Evolutionary conservation across 2,113 vertebrate genomes (phyloP).

Genomic region (Engraulis encrasicolus): DNA sequence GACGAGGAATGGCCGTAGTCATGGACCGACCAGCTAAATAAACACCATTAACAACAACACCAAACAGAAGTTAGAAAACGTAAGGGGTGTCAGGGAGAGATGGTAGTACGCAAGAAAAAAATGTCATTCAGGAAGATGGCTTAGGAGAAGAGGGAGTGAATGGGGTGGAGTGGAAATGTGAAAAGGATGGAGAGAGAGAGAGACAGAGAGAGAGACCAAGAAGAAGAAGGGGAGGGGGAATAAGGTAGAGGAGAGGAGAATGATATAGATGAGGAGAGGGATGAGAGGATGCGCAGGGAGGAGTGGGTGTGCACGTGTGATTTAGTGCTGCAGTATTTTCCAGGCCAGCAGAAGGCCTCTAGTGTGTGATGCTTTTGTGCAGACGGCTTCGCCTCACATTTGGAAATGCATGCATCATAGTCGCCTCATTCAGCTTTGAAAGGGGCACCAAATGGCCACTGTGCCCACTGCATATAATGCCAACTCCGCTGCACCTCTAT

Average conservation of each 20-base stretch:
- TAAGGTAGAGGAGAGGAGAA: not conserved
- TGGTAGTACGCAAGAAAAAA: not conserved
- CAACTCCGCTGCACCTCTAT: too few species aligned
- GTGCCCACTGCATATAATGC: not conserved
- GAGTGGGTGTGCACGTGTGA: not conserved
- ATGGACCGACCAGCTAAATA: not conserved
- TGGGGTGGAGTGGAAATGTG: not conserved
- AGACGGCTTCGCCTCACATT: conserved; percentile 10
- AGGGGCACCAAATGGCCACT: not conserved
- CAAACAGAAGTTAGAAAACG: not conserved
- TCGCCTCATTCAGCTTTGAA: not conserved
- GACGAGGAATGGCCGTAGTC: not conserved
- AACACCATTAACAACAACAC: not conserved
- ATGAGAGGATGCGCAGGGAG: not conserved
- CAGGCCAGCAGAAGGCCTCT: conserved; percentile 1
- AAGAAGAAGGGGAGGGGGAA: not conserved
- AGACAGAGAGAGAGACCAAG: too few species aligned
- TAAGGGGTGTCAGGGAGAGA: not conserved
- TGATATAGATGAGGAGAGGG: conserved; percentile 12
- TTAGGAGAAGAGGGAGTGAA: not conserved
- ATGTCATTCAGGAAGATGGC: not conserved
- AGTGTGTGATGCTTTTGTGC: conserved; percentile 26
- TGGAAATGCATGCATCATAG: not conserved
- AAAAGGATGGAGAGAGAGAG: conserved; percentile 5
- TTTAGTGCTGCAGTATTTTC: conserved; percentile 35